Evolutionary conservation across 2,797 vertebrate genomes (phyloP).

Genomic region (Bradypus variegatus): DNA sequence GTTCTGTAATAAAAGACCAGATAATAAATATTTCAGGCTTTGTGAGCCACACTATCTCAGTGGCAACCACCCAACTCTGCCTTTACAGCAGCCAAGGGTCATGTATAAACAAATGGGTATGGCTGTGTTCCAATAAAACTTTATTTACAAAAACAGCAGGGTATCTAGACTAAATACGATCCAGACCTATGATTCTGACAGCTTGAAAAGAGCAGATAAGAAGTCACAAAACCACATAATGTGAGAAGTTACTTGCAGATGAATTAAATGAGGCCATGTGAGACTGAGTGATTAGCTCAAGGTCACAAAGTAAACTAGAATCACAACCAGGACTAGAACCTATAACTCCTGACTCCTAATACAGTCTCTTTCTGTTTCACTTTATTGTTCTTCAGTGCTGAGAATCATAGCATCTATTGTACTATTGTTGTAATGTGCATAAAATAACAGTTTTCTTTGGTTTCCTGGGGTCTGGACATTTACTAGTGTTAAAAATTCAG

Average conservation of each 20-base stretch:
- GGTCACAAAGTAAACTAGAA: neutral
- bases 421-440: neutral
- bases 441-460: neutral
- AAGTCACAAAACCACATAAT: neutral
- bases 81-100: neutral
- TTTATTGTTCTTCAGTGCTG: neutral
- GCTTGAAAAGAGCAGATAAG: neutral
- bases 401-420: neutral
- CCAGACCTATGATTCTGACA: neutral
- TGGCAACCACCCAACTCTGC: neutral
- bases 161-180: neutral
- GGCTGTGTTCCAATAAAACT: neutral
- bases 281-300: neutral
- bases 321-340: neutral
- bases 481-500: neutral
- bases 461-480: neutral
- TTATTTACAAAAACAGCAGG: neutral
- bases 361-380: neutral
- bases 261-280: neutral
- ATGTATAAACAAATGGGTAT: neutral
- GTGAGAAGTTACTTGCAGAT: neutral
- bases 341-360: neutral
- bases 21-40: neutral
- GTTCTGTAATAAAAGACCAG: neutral
- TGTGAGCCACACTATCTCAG: neutral